Base-by-base conservation (phyloP, 2,113 vertebrate species). In the Morone saxatilis region DNA sequence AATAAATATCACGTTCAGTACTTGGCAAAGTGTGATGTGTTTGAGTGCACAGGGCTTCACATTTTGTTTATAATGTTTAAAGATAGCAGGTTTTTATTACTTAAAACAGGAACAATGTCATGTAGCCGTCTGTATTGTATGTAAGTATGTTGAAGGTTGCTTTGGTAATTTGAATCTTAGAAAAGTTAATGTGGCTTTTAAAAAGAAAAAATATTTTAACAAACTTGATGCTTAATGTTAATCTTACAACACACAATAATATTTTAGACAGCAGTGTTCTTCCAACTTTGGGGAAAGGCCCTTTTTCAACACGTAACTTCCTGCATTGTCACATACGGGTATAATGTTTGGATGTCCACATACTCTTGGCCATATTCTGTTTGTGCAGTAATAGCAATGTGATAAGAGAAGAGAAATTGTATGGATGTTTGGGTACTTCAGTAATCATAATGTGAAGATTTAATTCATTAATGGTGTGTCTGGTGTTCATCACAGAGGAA, bases 401-500 rank as follows among this genome's bases (percentile, higher is more conserved):
- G 56, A 57, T n/a, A 43, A 38, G 12, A 4, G 51, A 54, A 48
- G 54, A 13, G 7, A 65, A 63, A 60, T 19, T 17, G 0, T 71
- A 0, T 1, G 1, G 14, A 63, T 71, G 41, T 71, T 61, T 7
- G 1, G 38, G 1, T 53, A 14, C 38, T 75, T 67, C n/a, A 20
- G 16, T 43, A 2, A 71, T 61, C 19, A 13, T 25, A 2, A 36
- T n/a, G 13, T 43, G 10, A 36, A 13, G 3, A 76, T 73, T 40
- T 1, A 22, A 56, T 76, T 67, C 1, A 22, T 40, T 56, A 56
- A 61, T 48, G 20, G 12, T 31, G 53, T 38, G 0, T 81, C 54
- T 84, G 60, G 73, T 86, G 76, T 93, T 83, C 91, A 2, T 94
- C 94, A 76, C 91, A 99, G 98, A 97, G 96, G 85, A 99, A 97